These are phyloP conservation scores for Lochmaea capreae DNA, from an alignment of 2,888 invertebrate species.

Conservation along the genomic window DNA sequence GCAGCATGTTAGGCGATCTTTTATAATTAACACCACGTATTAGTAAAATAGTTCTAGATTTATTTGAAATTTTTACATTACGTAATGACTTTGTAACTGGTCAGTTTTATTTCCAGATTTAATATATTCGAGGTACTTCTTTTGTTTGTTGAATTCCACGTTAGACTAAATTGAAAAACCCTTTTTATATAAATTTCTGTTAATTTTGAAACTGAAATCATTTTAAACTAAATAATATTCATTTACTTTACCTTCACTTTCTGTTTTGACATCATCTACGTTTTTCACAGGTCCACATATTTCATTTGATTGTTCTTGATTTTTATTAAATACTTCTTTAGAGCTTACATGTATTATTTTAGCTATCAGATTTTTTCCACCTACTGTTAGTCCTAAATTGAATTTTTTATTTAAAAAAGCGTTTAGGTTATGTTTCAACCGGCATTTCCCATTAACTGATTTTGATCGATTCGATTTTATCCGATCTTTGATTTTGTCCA, in stretches of 20 bases:
- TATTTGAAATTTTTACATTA: too few species aligned
- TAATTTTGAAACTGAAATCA: too few species aligned
- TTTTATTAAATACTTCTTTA: constrained; percentile 30
- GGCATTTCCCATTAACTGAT: constrained; percentile 13
- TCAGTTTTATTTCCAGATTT: too few species aligned
- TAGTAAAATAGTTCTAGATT: too few species aligned
- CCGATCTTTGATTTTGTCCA: constrained; percentile 50
- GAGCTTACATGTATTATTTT: constrained; percentile 53
- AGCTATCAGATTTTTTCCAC: constrained; percentile 54
- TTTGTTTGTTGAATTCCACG: too few species aligned
- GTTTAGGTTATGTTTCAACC: constrained; percentile 37
- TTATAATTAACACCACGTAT: too few species aligned
- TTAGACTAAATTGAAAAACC: too few species aligned
- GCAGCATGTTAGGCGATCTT: too few species aligned
- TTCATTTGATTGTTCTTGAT: not conserved
- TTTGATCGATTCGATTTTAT: constrained; percentile 20
- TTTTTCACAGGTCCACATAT: not conserved
- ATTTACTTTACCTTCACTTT: not conserved
- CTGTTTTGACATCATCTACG: not conserved
- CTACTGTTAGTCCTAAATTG: constrained; percentile 51
- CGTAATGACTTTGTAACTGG: too few species aligned
- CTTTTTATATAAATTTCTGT: too few species aligned
- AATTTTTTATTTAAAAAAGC: constrained; percentile 55
- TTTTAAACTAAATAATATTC: too few species aligned
- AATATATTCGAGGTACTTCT: too few species aligned